A percentile compares a stretch with the other conserved stretches of the same genome.
These are phyloP conservation scores for Sthenelais limicola DNA, from an alignment of 2,888 invertebrate genomes.

Conservation along the genomic window DNA sequence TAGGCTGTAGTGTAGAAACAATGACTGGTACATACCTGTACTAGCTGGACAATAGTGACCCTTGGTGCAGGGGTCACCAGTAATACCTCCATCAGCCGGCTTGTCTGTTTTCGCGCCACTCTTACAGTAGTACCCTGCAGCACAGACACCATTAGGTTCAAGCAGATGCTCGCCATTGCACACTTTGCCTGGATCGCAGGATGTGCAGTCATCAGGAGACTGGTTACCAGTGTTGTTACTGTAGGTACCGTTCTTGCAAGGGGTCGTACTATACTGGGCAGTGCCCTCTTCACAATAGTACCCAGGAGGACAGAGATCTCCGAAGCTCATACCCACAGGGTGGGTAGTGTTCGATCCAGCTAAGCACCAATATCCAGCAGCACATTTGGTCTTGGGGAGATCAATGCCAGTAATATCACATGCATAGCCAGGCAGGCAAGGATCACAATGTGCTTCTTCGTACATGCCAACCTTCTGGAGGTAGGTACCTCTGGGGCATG, in stretches of 20 bases:
- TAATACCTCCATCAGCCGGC: constrained; percentile 67
- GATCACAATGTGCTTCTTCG: constrained; percentile 59
- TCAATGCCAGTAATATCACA: constrained; percentile 64
- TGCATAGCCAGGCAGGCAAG: constrained; percentile 59
- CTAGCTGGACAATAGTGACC: constrained; percentile 66
- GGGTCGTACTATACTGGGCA: constrained; percentile 56
- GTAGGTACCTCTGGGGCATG: constrained; percentile 66
- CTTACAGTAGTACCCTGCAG: constrained; percentile 67
- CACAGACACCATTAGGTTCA: constrained; percentile 63
- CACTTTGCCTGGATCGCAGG: constrained; percentile 65
- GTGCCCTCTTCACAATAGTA: constrained; percentile 67
- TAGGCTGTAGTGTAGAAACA: no score
- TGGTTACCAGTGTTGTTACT: constrained; percentile 62
- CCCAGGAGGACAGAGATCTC: constrained; percentile 66
- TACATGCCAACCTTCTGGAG: constrained; percentile 58
- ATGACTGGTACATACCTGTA: constrained; percentile 60
- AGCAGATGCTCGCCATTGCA: constrained; percentile 63
- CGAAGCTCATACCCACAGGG: constrained; percentile 51
- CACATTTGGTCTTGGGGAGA: constrained; percentile 58
- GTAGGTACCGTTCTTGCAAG: constrained; percentile 69
- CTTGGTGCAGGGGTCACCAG: constrained; percentile 66
- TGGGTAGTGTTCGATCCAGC: constrained; percentile 47
- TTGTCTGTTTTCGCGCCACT: constrained; percentile 60
- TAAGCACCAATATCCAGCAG: constrained; percentile 65
- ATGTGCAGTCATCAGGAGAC: constrained; percentile 58